Evolutionary conservation across 2,113 vertebrate genomes (phyloP), one percentile per base, ranked within the genome.

Genomic region (Lethenteron camtschaticum): DNA sequence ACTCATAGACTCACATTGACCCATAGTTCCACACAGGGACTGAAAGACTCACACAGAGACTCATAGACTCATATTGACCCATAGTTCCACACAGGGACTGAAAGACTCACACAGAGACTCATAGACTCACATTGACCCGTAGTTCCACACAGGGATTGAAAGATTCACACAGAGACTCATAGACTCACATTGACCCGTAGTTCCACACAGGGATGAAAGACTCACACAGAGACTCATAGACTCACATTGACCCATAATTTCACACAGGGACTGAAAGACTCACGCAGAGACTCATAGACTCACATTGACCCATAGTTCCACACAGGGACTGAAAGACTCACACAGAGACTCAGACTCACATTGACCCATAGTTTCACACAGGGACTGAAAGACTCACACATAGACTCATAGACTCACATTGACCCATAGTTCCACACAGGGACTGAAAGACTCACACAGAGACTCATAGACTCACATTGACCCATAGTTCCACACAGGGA

Each of bases 381-480:
- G 57, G 10, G 56, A 55, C 57, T 11, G 59, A 10, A 58, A 18
- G 9, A 13, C 12, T 18, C 55, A 59, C 68, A 55, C 63, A 24
- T 20, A 66, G 18, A 66, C 5, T 18, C 18, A 66, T 66, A 14
- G 14, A 66, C 18, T 5, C 60, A 8, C 14, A 14, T 4, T 5
- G 14, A 66, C 14, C 14, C 14, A 7, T 14, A 66, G 60, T 14
- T 14, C 1, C 5, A 14, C 60, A 14, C 18, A 14, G 14, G 14
- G 14, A 14, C 14, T 14, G 60, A 18, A 66, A 66, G 60, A 6
- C 60, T 18, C 14, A 14, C 60, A 14, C 60, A 66, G 60, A 6
- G 71, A 69, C 69, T 2, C 2, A 20, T 74, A 11, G 3, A 0
- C 4, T 69, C 68, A 60, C 72, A 71, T 73, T 69, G 74, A 71